Evolutionary conservation across 2,797 vertebrate genomes (phyloP).

Genomic region (Chelonia mydas): DNA sequence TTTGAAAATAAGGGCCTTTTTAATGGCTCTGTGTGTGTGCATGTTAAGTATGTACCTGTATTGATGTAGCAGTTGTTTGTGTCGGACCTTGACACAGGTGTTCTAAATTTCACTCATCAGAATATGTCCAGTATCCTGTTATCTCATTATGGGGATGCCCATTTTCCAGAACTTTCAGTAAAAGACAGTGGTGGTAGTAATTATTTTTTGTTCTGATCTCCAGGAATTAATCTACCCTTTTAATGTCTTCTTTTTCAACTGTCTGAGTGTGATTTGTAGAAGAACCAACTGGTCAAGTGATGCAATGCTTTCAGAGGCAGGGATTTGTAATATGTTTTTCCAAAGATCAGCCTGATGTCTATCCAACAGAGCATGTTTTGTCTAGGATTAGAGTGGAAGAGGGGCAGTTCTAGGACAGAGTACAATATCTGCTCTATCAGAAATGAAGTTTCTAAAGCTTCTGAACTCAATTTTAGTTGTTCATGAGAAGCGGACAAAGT

Average conservation of each 20-base stretch:
- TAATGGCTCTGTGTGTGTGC: too few relatives aligned
- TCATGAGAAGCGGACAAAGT: neutral
- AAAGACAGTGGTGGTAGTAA: neutral
- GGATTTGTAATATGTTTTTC: neutral
- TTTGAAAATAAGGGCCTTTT: too few relatives aligned
- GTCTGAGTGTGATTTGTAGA: neutral
- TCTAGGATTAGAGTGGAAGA: neutral
- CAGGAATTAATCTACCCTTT: neutral
- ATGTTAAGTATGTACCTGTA: too few relatives aligned
- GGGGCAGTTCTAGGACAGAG: too few relatives aligned
- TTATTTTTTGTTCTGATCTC: too few relatives aligned
- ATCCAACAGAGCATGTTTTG: neutral
- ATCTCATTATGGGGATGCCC: neutral
- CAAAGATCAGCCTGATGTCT: neutral
- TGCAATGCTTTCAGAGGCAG: neutral
- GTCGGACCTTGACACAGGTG: neutral
- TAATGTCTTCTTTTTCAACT: neutral
- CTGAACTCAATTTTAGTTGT: neutral
- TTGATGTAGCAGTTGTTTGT: too few relatives aligned
- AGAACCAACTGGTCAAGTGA: neutral
- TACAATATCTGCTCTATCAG: too few relatives aligned
- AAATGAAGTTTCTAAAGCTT: neutral
- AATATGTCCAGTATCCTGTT: neutral
- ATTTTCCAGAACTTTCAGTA: neutral
- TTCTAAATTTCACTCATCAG: neutral